Evolutionary conservation across 2,888 invertebrate species (phyloP).

Genomic region (Drosophila pegasa): DNA sequence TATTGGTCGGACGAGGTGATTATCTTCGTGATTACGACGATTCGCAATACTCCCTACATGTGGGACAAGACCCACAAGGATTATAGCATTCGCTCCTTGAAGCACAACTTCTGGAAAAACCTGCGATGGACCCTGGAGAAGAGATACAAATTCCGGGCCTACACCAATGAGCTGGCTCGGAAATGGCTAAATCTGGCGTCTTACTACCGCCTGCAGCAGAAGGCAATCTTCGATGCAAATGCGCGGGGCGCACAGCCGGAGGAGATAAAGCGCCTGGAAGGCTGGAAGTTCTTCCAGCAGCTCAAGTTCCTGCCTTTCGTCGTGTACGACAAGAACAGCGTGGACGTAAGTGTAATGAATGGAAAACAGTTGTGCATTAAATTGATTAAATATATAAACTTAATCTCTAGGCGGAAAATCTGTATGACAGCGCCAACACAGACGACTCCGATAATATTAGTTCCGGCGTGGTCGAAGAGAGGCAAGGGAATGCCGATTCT

Average conservation of each 20-base stretch:
- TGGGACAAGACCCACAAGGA: conserved; percentile 54
- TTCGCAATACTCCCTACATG: conserved; percentile 54
- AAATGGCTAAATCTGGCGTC: conserved; percentile 52
- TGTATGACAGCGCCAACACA: conserved; percentile 48
- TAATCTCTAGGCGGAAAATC: conserved; percentile 33
- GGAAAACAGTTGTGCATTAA: no score
- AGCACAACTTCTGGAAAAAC: conserved; percentile 55
- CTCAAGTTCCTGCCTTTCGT: conserved; percentile 37
- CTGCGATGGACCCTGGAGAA: conserved; percentile 48
- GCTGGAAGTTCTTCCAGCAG: conserved; percentile 50
- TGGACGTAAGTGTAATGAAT: conserved; percentile 38
- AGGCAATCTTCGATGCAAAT: conserved; percentile 47
- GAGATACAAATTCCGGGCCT: conserved; percentile 40
- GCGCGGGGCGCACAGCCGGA: conserved; percentile 47
- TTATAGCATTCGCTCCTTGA: conserved; percentile 48
- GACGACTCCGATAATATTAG: conserved; percentile 43
- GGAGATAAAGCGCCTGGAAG: conserved; percentile 48
- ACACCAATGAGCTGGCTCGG: conserved; percentile 49
- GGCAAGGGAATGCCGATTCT: conserved; percentile 1
- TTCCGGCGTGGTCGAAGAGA: conserved; percentile 15
- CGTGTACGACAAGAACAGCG: conserved; percentile 30
- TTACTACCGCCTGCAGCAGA: conserved; percentile 49
- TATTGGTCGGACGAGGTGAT: conserved; percentile 53
- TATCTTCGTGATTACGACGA: conserved; percentile 42
- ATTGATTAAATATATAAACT: not conserved